A percentile compares a stretch with the other conserved stretches of the same genome.
Evolutionary conservation across 1,140 invertebrate genomes (phyloP).

Genomic region (Polypedilum vanderplanki): DNA sequence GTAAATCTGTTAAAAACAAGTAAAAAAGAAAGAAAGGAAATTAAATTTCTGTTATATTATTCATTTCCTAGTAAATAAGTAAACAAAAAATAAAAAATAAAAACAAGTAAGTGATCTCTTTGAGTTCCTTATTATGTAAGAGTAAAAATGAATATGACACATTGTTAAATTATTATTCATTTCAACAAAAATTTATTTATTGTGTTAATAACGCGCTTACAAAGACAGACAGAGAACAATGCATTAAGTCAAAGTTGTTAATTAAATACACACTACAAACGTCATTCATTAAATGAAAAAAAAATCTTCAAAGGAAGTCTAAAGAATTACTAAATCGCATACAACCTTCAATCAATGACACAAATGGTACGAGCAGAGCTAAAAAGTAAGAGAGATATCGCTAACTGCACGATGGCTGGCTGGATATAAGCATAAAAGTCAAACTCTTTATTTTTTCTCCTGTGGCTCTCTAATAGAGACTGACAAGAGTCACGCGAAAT

Average conservation of each 20-base stretch:
- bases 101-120: not conserved
- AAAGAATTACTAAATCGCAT: not conserved
- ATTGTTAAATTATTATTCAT: no score
- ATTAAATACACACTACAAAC: no score
- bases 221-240: no score
- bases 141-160: not conserved
- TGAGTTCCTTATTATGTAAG: not conserved
- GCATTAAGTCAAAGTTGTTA: no score
- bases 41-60: not conserved
- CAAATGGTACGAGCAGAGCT: not conserved
- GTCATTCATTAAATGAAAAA: no score
- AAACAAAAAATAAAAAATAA: no score
- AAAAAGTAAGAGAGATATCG: conserved; percentile 8
- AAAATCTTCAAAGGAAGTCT: not conserved
- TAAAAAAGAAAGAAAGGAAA: not conserved
- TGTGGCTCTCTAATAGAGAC: no score
- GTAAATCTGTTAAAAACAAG: conserved; percentile 12
- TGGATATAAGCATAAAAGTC: not conserved
- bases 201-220: no score
- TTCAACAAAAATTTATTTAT: no score
- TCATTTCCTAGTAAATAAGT: no score
- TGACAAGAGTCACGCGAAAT: not conserved
- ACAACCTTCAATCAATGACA: not conserved
- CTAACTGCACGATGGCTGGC: not conserved
- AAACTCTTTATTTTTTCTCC: not conserved